Evolutionary conservation across 1,140 invertebrate species (phyloP), one percentile per base, ranked within the genome.

Genomic region (Tetragnatha versicolor): DNA sequence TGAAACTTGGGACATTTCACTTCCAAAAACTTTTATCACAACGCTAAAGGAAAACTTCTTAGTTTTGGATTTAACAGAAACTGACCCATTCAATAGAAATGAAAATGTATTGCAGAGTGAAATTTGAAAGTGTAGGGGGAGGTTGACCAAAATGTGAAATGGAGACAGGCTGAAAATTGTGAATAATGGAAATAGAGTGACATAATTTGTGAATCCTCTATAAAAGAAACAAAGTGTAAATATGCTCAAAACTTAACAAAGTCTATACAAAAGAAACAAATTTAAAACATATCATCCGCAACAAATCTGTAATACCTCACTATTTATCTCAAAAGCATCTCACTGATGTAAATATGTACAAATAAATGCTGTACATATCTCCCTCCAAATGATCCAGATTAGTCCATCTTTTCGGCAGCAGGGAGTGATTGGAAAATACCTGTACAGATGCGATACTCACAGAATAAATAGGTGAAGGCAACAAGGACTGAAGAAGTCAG

Each of bases 331-430:
- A n/a, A n/a, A n/a, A 61, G 29, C 33, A 22, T 29, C 17, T 42
- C 42, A 27, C 61, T 42, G n/a, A 65, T 65, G 61, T 39, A 65
- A 65, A 65, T 65, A 65, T 65, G 61, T 65, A 65, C 61, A 65
- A 9, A 25, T n/a, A 17, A 20, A 25, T n/a, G 37, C 61, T 65
- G 61, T 65, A 65, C 61, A 65, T 31, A 42, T 65, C 20, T 65
- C 22, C 35, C 25, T 65, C n/a, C 61, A 65, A 65, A 65, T 65
- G 61, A 65, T 25, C 61, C 49, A 25, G 9, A 25, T 47, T 47
- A 47, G 42, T 47, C 42, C 39, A 45, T 25, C 14, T 25, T n/a
- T 42, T n/a, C n/a, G 6, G 17, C 3, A 45, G 27, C 61, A 33
- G 39, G 9, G 27, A 27, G 9, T 2, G n/a, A 39, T 42, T 42